Percentiles rank a stretch among this genome's conserved stretches.
These are phyloP conservation scores for Sclerurus mexicanus DNA, from an alignment of 2,113 vertebrate genomes.

Conservation along the genomic window DNA sequence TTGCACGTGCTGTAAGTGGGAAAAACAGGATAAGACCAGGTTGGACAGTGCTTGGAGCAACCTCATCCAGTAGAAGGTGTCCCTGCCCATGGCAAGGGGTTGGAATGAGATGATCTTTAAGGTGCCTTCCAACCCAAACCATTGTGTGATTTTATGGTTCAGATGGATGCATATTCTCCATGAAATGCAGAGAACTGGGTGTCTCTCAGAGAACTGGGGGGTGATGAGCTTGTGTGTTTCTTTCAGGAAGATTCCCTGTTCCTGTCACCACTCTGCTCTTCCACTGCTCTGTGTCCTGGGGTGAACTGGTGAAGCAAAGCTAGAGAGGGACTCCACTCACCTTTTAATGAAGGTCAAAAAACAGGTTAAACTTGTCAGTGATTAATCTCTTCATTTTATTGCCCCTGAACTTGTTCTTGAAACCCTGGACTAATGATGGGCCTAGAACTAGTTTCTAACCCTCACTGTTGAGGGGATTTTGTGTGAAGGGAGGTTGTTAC, in stretches of 20 bases:
- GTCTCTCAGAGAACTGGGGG: neutral
- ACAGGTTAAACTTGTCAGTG: conserved; percentile 3
- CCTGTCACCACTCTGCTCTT: neutral
- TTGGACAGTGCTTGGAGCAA: neutral
- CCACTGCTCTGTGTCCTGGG: neutral
- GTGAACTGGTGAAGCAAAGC: neutral
- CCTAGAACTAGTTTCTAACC: neutral
- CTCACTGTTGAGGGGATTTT: neutral
- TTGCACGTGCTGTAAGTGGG: accelerated
- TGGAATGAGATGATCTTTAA: neutral
- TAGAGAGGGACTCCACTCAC: neutral
- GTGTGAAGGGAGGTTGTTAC: neutral
- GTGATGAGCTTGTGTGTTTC: neutral
- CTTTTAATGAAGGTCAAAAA: neutral
- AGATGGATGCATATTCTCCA: neutral
- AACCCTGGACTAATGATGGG: neutral
- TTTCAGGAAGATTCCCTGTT: neutral
- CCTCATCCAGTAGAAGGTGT: neutral
- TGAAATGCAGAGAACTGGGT: neutral
- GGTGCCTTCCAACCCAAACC: neutral
- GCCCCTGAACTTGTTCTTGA: neutral
- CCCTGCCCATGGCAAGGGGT: neutral
- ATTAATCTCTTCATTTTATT: neutral
- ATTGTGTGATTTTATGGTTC: neutral
- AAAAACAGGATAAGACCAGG: neutral